A percentile compares a stretch with the other conserved stretches of the same genome.
Evolutionary conservation across 2,797 vertebrate genomes (phyloP).

Genomic region (Aulostomus chinensis): DNA sequence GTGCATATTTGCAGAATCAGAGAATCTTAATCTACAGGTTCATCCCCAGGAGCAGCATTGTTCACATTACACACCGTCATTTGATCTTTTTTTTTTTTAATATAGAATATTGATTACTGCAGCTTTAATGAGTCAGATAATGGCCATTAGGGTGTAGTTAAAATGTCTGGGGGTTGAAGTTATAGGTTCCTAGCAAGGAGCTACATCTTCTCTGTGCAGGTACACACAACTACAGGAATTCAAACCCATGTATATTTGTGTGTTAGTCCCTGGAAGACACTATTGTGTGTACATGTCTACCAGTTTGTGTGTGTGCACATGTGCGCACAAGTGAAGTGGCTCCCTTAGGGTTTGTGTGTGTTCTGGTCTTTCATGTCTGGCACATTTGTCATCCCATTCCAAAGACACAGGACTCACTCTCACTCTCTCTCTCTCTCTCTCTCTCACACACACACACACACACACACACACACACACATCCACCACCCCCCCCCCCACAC

Average conservation of each 20-base stretch:
- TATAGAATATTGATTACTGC: background rate
- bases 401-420: conserved; percentile 40
- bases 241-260: conserved; percentile 27
- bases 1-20: background rate
- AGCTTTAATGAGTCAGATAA: background rate
- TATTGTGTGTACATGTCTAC: conserved; percentile 1
- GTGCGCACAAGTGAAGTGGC: background rate
- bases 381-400: conserved; percentile 70
- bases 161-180: background rate
- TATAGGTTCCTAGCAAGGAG: background rate
- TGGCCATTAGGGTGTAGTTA: background rate
- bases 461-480: conserved; percentile 2
- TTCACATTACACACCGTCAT: background rate
- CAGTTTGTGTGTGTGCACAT: conserved; percentile 14
- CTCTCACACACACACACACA: conserved; percentile 5
- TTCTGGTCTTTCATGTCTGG: conserved; percentile 69
- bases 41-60: background rate
- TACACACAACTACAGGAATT: conserved; percentile 19
- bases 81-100: background rate
- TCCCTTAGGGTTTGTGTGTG: conserved; percentile 4
- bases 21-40: background rate
- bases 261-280: conserved; percentile 32
- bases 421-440: conserved; percentile 1
- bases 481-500: conserved; percentile 10
- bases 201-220: background rate